Percentiles rank a stretch among this genome's conserved stretches.
These are phyloP conservation scores for Actinernus sp. DNA, from an alignment of 92 coral and sea anemone genomes.

Conservation along the genomic window DNA sequence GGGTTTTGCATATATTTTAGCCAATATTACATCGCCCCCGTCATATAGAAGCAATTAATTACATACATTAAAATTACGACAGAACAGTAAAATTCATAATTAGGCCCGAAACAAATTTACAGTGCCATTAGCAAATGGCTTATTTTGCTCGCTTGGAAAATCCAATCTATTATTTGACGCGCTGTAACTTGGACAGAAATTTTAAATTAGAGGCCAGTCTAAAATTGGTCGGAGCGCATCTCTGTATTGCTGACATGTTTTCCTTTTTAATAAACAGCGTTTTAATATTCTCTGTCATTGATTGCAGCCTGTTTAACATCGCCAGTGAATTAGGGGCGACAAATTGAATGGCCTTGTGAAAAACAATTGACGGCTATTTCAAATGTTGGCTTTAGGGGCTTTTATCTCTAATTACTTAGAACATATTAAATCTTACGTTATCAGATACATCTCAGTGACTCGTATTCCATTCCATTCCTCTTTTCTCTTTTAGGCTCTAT, in stretches of 20 bases:
- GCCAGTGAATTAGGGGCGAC: conserved; percentile 73
- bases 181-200: not conserved
- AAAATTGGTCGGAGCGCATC: conserved; percentile 17
- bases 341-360: conserved; percentile 85
- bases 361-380: conserved; percentile 90
- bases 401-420: conserved; percentile 93
- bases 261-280: conserved; percentile 67
- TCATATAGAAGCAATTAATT: not conserved
- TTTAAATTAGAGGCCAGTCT: conserved; percentile 11
- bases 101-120: conserved; percentile 1
- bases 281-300: conserved; percentile 75
- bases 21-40: too few relatives aligned
- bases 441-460: conserved; percentile 63
- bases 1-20: too few relatives aligned
- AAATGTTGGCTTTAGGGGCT: conserved; percentile 91
- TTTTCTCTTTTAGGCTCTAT: conserved; percentile 77
- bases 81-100: not conserved
- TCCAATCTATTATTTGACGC: conserved; percentile 63
- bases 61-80: not conserved
- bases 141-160: conserved; percentile 62
- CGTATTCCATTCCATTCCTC: conserved; percentile 33
- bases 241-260: conserved; percentile 33
- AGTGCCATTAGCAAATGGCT: conserved; percentile 49
- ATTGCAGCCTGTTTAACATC: conserved; percentile 74
- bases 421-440: conserved; percentile 86